phyloP scores from a whole-genome alignment of 2,113 vertebrate species.

The Brienomyrus brachyistius region DNA sequence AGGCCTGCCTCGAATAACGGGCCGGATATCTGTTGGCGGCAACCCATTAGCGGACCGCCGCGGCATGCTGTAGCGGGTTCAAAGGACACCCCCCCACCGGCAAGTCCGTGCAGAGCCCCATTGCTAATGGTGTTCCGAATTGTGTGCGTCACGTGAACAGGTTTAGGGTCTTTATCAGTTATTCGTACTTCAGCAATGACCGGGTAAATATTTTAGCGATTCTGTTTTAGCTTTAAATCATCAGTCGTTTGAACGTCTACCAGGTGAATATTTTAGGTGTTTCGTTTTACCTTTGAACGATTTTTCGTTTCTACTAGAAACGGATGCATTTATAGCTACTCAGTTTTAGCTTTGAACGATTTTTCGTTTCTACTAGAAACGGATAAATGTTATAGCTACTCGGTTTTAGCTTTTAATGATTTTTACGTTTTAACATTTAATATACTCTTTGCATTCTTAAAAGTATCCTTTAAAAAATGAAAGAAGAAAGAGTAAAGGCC shows the following conservation, averaged over 20 bases:
- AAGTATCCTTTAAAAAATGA: not conserved
- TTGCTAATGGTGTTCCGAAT: not conserved
- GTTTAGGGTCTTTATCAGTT: not conserved
- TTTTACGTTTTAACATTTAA: not conserved
- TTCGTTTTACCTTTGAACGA: not conserved
- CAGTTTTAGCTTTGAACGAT: not conserved
- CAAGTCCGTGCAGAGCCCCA: not conserved
- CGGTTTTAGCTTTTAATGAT: not conserved
- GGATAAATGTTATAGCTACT: not conserved
- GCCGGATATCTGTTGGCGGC: not conserved
- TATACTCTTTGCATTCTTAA: not conserved
- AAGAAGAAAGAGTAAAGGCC: not conserved
- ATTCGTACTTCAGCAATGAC: not conserved
- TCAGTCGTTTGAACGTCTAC: conserved; percentile 2
- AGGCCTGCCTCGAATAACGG: not conserved
- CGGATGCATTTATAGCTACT: not conserved
- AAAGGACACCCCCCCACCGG: not conserved
- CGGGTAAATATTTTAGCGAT: not conserved
- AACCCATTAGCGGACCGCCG: not conserved
- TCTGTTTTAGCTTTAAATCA: not conserved
- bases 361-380: not conserved
- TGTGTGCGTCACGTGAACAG: not conserved
- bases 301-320: not conserved
- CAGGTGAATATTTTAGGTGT: not conserved
- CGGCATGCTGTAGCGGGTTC: not conserved